Evolutionary conservation across 2,888 invertebrate species (phyloP).

Genomic region (Euclidia mi): DNA sequence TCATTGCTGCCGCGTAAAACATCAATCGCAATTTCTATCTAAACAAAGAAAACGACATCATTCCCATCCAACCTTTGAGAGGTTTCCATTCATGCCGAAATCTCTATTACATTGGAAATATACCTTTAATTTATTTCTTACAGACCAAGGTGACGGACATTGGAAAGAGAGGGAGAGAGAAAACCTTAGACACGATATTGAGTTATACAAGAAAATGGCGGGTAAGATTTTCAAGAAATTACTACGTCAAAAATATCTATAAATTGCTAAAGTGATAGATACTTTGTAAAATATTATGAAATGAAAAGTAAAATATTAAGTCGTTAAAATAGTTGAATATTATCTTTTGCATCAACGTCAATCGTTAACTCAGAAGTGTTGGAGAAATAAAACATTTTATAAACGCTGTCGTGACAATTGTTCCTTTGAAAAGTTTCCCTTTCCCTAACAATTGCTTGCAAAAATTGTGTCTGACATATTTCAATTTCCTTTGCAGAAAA

Average conservation of each 20-base stretch:
- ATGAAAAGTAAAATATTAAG: too few relatives aligned
- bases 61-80: constrained; percentile 51
- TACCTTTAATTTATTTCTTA: constrained; percentile 64
- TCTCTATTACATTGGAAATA: constrained; percentile 53
- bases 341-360: too few relatives aligned
- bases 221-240: too few relatives aligned
- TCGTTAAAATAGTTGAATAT: too few relatives aligned
- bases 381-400: constrained; percentile 26
- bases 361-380: too few relatives aligned
- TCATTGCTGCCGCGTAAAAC: constrained; percentile 51
- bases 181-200: constrained; percentile 74
- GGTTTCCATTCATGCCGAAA: constrained; percentile 55
- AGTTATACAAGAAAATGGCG: constrained; percentile 73
- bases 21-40: constrained; percentile 60
- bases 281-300: too few relatives aligned
- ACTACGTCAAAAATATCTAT: too few relatives aligned
- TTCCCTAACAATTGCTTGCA: constrained; percentile 35
- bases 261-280: too few relatives aligned
- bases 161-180: constrained; percentile 79
- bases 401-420: constrained; percentile 30
- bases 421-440: constrained; percentile 32
- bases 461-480: constrained; percentile 53
- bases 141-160: constrained; percentile 81
- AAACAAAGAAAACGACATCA: constrained; percentile 63
- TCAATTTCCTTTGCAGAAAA: constrained; percentile 74